Conservation (phyloP, 1,140 invertebrate genomes). For the Drosophila tristis region DNA sequence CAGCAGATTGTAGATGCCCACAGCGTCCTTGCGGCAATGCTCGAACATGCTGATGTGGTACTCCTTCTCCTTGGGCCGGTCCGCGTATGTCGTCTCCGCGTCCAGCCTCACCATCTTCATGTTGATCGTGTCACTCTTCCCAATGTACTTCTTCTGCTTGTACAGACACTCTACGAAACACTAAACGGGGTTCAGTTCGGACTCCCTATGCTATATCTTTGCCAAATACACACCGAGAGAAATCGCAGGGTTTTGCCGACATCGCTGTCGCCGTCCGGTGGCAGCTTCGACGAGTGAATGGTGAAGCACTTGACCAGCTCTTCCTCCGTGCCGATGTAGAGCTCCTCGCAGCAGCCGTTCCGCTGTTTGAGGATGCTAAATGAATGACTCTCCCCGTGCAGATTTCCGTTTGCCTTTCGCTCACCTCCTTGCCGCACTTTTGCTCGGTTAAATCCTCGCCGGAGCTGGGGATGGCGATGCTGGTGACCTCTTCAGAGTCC, state of each 20-base stretch:
- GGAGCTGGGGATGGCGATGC: not conserved
- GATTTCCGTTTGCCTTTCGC: not conserved
- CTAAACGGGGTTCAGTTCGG: slow-evolving; percentile 19
- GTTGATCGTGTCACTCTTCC: slow-evolving; percentile 63
- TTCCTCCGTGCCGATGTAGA: slow-evolving; percentile 46
- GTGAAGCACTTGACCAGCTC: slow-evolving; percentile 53
- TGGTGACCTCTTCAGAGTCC: slow-evolving; percentile 8
- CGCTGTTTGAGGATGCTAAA: slow-evolving; percentile 15
- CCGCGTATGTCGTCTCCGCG: slow-evolving; percentile 44
- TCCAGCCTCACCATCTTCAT: slow-evolving; percentile 74
- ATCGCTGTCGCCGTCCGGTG: slow-evolving; percentile 30
- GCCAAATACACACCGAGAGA: slow-evolving; percentile 53
- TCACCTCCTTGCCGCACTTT: slow-evolving; percentile 46
- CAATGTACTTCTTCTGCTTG: slow-evolving; percentile 68
- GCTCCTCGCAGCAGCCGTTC: slow-evolving; percentile 52
- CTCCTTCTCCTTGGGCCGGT: slow-evolving; percentile 61
- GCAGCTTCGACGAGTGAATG: slow-evolving; percentile 53
- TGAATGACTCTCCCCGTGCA: not conserved
- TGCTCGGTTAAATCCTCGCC: slow-evolving; percentile 21
- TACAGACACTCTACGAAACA: slow-evolving; percentile 71
- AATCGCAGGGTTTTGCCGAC: slow-evolving; percentile 39
- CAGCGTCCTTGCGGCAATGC: slow-evolving; percentile 56
- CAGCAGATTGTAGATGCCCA: slow-evolving; percentile 26
- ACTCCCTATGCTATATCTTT: not conserved
- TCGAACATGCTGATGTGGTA: slow-evolving; percentile 61